A percentile compares a stretch with the other conserved stretches of the same genome.
These are phyloP conservation scores for Esperia sulphurella DNA, from an alignment of 2,888 invertebrate species.

Conservation along the genomic window DNA sequence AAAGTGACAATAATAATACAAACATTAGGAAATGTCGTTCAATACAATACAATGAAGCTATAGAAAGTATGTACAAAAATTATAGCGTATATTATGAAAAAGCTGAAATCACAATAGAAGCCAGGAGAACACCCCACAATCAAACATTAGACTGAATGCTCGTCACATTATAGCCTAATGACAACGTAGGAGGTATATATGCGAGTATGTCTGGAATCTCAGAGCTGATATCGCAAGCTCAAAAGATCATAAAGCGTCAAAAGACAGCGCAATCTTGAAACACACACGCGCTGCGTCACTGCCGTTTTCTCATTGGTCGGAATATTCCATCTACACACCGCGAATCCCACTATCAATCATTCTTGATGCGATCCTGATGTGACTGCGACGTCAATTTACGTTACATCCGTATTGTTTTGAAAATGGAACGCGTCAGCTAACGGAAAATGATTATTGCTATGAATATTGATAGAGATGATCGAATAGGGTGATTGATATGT, in stretches of 20 bases:
- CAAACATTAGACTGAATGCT: too few species aligned
- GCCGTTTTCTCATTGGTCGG: background rate
- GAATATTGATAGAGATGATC: background rate
- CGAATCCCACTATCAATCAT: slow-evolving; percentile 7
- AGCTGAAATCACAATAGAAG: too few species aligned
- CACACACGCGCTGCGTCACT: background rate
- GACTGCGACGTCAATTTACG: background rate
- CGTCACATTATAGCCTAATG: background rate
- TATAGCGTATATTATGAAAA: too few species aligned
- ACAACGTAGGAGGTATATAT: background rate
- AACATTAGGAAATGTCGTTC: too few species aligned
- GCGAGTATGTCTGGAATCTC: background rate
- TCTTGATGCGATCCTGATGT: slow-evolving; percentile 9
- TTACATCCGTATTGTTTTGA: slow-evolving; percentile 1
- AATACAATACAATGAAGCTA: too few species aligned
- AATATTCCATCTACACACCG: background rate
- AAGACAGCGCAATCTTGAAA: slow-evolving; percentile 2
- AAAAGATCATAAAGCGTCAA: slow-evolving; percentile 2
- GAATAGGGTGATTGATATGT: too few species aligned
- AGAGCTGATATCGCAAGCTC: background rate
- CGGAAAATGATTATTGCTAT: background rate
- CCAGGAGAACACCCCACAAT: too few species aligned
- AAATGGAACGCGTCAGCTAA: background rate
- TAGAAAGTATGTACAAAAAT: too few species aligned
- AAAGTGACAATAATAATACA: too few species aligned